These are phyloP conservation scores for Mya arenaria DNA, from an alignment of 1,140 invertebrate species.

Conservation along the genomic window DNA sequence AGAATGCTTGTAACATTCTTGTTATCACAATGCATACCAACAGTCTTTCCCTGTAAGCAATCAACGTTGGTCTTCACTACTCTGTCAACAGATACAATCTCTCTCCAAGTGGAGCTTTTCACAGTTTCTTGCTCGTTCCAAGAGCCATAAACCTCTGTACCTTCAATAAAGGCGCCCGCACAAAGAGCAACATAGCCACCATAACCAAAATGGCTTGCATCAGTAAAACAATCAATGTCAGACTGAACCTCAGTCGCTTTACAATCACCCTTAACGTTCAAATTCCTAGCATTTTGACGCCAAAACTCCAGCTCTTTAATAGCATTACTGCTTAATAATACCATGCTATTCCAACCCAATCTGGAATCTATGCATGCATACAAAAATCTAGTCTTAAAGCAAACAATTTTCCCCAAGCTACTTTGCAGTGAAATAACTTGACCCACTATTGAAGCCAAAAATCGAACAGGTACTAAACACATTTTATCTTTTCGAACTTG, in stretches of 20 bases:
- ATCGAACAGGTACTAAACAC: background rate
- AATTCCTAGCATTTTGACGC: background rate
- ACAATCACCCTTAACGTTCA: background rate
- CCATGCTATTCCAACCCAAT: slow-evolving; percentile 11
- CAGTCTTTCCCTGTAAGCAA: background rate
- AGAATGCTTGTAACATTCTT: slow-evolving; percentile 5
- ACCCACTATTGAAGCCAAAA: slow-evolving; percentile 45
- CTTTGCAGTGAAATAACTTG: slow-evolving; percentile 47
- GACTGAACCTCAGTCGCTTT: background rate
- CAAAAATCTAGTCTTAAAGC: slow-evolving; percentile 31
- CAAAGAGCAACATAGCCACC: background rate
- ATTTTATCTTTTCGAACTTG: background rate
- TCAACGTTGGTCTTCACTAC: slow-evolving; percentile 7
- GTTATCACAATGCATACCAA: slow-evolving; percentile 2
- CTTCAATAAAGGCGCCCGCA: too few relatives aligned
- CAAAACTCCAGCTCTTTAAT: background rate
- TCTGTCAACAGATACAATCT: slow-evolving; percentile 1
- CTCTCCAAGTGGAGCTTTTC: slow-evolving; percentile 25
- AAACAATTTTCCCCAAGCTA: slow-evolving; percentile 18
- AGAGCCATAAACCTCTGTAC: background rate
- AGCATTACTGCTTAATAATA: background rate
- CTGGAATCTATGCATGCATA: slow-evolving; percentile 21
- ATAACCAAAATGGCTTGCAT: background rate
- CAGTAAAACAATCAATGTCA: background rate
- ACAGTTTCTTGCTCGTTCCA: background rate